These are phyloP conservation scores for Coptotermes formosanus DNA, from an alignment of 1,140 invertebrate genomes.

Conservation along the genomic window DNA sequence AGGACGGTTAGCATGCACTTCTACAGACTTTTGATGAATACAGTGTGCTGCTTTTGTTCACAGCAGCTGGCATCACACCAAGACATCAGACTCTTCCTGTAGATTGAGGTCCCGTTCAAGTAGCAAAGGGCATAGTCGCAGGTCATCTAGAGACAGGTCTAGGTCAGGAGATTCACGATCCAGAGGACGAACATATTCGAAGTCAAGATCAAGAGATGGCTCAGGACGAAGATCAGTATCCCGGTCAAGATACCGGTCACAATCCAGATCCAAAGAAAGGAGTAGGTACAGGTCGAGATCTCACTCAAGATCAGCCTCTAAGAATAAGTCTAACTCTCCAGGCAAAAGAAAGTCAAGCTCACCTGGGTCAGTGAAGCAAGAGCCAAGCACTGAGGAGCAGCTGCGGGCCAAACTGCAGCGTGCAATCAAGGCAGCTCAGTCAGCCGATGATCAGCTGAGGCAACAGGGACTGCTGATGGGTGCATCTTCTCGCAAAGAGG, in stretches of 20 bases:
- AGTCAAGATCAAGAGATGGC: slow-evolving; percentile 45
- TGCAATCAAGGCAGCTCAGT: slow-evolving; percentile 35
- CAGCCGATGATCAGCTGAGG: slow-evolving; percentile 33
- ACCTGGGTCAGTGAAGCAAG: slow-evolving; percentile 4
- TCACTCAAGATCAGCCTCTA: slow-evolving; percentile 42
- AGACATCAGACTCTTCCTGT: background rate
- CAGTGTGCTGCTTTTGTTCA: background rate
- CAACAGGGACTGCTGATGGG: slow-evolving; percentile 34
- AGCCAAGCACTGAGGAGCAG: slow-evolving; percentile 32
- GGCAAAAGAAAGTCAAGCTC: background rate
- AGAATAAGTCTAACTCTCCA: slow-evolving; percentile 40
- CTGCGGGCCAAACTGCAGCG: slow-evolving; percentile 33
- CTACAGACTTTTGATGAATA: background rate
- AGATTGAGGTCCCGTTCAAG: slow-evolving; percentile 44
- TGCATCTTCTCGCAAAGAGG: slow-evolving; percentile 24
- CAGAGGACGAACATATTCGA: slow-evolving; percentile 41
- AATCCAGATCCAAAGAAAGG: slow-evolving; percentile 45
- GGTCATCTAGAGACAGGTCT: slow-evolving; percentile 43
- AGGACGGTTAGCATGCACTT: background rate
- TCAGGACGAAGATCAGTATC: slow-evolving; percentile 43
- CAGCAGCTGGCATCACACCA: background rate
- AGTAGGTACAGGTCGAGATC: slow-evolving; percentile 45
- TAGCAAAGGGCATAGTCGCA: slow-evolving; percentile 46
- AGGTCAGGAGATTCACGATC: slow-evolving; percentile 38
- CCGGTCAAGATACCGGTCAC: slow-evolving; percentile 44